Conservation (phyloP, 1,140 invertebrate genomes). For the Temnothorax nylanderi region DNA sequence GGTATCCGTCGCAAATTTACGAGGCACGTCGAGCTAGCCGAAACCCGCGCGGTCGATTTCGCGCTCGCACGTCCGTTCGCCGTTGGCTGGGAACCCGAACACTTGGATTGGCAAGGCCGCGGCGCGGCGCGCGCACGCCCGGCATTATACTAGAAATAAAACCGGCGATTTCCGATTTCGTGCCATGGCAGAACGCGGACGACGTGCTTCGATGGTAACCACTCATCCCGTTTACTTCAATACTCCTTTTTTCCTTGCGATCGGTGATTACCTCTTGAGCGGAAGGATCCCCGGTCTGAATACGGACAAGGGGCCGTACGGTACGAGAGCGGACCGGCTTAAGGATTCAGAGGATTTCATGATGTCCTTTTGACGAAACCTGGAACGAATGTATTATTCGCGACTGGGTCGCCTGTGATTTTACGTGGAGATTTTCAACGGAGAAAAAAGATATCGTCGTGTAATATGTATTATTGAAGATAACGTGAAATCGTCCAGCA, state of each 20-base stretch:
- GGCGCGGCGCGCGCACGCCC: neutral
- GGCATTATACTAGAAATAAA: constrained; percentile 64
- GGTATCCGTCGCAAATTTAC: constrained; percentile 50
- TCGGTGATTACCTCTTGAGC: constrained; percentile 40
- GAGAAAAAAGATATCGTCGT: neutral
- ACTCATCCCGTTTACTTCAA: constrained; percentile 63
- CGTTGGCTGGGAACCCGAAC: constrained; percentile 36
- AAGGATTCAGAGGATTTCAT: constrained; percentile 12
- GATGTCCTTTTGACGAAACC: constrained; percentile 30
- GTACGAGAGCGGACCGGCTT: neutral
- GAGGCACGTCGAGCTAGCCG: constrained; percentile 14
- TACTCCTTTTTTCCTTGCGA: constrained; percentile 52
- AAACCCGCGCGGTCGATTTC: constrained; percentile 48
- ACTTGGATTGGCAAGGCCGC: constrained; percentile 41
- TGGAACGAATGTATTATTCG: neutral
- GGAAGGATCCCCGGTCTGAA: constrained; percentile 35
- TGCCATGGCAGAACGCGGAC: neutral
- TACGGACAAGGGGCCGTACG: neutral
- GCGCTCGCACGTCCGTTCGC: constrained; percentile 16
- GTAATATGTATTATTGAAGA: constrained; percentile 30
- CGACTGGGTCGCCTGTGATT: constrained; percentile 32
- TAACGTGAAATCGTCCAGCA: constrained; percentile 24
- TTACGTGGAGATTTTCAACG: constrained; percentile 43
- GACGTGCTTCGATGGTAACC: constrained; percentile 22
- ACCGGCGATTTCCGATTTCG: constrained; percentile 52